Evolutionary conservation across 2,113 vertebrate species (phyloP).

Genomic region (Apus apus): DNA sequence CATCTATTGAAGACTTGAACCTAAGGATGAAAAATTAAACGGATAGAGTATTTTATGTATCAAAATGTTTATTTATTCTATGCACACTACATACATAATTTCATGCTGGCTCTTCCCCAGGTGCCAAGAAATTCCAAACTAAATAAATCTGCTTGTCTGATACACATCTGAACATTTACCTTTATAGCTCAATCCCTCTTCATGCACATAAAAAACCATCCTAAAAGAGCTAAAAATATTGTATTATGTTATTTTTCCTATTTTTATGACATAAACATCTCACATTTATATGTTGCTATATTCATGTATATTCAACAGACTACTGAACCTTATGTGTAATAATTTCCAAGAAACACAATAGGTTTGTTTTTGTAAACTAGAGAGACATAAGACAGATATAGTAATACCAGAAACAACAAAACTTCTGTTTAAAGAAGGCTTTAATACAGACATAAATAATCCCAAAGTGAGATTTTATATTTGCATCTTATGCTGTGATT

Average conservation of each 20-base stretch:
- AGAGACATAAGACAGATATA: background rate
- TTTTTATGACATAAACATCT: background rate
- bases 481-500: background rate
- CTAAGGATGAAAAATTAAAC: background rate
- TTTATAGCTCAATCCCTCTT: background rate
- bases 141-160: background rate
- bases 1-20: background rate
- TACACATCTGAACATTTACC: background rate
- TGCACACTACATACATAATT: background rate
- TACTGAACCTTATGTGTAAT: background rate
- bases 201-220: background rate
- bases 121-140: background rate
- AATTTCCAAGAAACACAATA: slow-evolving; percentile 18
- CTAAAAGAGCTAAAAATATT: background rate
- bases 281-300: background rate
- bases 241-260: background rate
- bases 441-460: background rate
- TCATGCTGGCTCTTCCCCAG: background rate
- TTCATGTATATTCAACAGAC: background rate
- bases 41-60: background rate
- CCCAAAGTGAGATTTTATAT: background rate
- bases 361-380: background rate
- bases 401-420: background rate
- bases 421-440: background rate
- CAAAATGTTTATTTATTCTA: background rate